These are phyloP conservation scores for Anarhynchus alexandrinus DNA, from an alignment of 2,113 vertebrate species.

Conservation along the genomic window DNA sequence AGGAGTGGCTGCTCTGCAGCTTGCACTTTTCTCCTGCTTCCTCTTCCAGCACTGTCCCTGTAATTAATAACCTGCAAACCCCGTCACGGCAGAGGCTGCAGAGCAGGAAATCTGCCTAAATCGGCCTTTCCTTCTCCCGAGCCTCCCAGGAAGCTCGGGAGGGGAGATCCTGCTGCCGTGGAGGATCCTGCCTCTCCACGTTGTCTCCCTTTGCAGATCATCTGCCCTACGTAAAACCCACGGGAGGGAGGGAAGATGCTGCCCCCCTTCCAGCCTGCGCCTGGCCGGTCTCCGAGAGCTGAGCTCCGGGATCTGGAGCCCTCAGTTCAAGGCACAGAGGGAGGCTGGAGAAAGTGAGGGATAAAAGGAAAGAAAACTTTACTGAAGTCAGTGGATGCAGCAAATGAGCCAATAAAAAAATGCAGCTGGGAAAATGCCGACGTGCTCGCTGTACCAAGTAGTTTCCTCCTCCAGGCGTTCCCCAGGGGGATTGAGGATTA, in stretches of 20 bases:
- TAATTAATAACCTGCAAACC: neutral
- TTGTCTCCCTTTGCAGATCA: neutral
- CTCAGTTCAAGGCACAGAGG: neutral
- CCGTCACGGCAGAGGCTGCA: neutral
- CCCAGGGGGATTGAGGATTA: neutral
- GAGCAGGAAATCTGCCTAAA: neutral
- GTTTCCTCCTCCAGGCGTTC: neutral
- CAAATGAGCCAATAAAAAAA: neutral
- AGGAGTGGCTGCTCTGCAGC: neutral
- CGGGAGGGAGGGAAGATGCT: neutral
- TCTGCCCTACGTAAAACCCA: accelerated
- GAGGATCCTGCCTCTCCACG: accelerated
- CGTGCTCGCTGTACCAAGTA: neutral
- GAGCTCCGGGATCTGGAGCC: neutral
- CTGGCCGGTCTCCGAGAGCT: neutral
- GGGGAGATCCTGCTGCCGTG: neutral
- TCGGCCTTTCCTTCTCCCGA: neutral
- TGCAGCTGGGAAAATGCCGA: neutral
- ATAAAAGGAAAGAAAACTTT: neutral
- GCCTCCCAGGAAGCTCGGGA: neutral
- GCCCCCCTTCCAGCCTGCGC: accelerated
- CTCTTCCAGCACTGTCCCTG: neutral
- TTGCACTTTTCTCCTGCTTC: neutral
- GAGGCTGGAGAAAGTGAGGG: neutral
- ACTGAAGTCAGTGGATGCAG: neutral